Base-by-base conservation (phyloP, 2,888 invertebrate species). In the Thecocarcelia acutangulata region DNA sequence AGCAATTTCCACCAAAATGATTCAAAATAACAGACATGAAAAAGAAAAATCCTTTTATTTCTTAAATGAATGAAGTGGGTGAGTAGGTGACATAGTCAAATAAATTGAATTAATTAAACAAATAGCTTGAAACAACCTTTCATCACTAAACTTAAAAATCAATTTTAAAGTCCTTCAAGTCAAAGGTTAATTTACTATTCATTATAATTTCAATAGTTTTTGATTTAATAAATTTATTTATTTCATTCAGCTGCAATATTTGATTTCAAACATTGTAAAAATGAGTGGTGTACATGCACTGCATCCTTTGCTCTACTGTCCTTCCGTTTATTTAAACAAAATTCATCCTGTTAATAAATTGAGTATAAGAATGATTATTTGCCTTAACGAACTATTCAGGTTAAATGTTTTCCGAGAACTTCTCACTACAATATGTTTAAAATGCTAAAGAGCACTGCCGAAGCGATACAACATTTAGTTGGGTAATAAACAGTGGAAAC, bases 331-430 rank as follows among this genome's bases (percentile, higher is more conserved):
- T 15, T 44, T n/a, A 42, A 52, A 52, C 52, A 0, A 8, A 63
- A 64, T 64, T 56, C 17, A 19, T 59, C 28, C 56, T 74, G 54
- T 6, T 28, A 28, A 17, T 50, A 42, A 59, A 68, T 68, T 75
- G 9, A 42, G 58, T 4, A 50, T 0, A 63, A 33, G 9, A 42
- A 66, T 48, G 19, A n/a, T 40, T 68, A 9, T 21, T 15, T 21
- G 19, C 15, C 3, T 54, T 76, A 76, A 76, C 8, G 52, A 76
- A 69, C 69, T 69, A 76, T 76, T 61, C 61, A 76, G n/a, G 2
- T 2, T 54, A 13, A 24, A 21, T 2, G 28, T 13, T 46, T 46
- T 3, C 2, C 40, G 48, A 0, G 3, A 48, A 64, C 40, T 46
- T 40, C 48, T 48, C 48, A 24, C 12, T 17, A 24, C 48, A 24